These are phyloP conservation scores for cattle (Bos taurus) DNA, from an alignment of 2,113 vertebrate genomes.

Conservation along the genomic window DNA sequence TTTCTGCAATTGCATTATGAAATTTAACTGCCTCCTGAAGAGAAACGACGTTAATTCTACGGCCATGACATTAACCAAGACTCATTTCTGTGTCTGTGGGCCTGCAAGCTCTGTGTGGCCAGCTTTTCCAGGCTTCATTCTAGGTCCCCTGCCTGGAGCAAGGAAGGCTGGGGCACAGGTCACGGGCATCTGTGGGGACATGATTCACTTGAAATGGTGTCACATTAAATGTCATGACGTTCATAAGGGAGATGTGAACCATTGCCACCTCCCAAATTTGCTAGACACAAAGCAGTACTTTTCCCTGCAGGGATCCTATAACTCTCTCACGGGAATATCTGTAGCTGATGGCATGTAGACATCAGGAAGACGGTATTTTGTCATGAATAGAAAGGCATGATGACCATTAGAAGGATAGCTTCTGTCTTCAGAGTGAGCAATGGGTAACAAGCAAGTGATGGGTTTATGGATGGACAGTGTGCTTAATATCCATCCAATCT, in stretches of 20 bases:
- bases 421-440: background rate
- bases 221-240: slow-evolving; percentile 13
- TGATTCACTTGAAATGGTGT: slow-evolving; percentile 48
- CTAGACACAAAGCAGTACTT: background rate
- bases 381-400: background rate
- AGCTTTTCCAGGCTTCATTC: slow-evolving; percentile 62
- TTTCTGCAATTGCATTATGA: background rate
- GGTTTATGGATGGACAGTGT: background rate
- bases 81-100: slow-evolving; percentile 60
- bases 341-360: background rate
- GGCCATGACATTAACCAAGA: slow-evolving; percentile 65
- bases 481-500: background rate
- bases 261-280: background rate
- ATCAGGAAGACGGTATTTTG: background rate
- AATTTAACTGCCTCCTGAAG: slow-evolving; percentile 56
- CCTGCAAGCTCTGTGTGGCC: slow-evolving; percentile 27
- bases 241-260: slow-evolving; percentile 23
- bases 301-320: background rate
- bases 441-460: background rate
- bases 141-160: slow-evolving; percentile 45
- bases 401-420: background rate
- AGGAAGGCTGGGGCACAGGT: slow-evolving; percentile 56
- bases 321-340: background rate
- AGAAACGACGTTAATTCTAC: slow-evolving; percentile 67
- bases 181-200: slow-evolving; percentile 9